These are phyloP conservation scores for Sarcophaga variegata DNA, from an alignment of 2,888 invertebrate genomes.

Conservation along the genomic window DNA sequence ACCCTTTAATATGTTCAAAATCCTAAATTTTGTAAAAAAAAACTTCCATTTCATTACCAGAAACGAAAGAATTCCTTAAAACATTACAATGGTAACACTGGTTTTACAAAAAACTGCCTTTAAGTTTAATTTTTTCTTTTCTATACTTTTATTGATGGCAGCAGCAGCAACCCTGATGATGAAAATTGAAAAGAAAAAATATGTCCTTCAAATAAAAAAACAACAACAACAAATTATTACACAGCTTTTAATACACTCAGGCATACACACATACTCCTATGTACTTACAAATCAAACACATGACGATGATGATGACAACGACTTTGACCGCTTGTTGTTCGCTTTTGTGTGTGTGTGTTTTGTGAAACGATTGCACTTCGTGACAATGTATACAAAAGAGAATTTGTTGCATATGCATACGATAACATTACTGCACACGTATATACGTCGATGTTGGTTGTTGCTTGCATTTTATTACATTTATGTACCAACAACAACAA, in stretches of 20 bases:
- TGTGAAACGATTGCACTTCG: conserved; percentile 58
- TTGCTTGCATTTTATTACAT: conserved; percentile 46
- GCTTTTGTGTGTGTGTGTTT: neutral
- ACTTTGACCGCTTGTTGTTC: conserved; percentile 67
- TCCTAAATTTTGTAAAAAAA: too few species aligned
- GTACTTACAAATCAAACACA: conserved; percentile 47
- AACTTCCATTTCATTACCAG: too few species aligned
- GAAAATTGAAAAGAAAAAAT: conserved; percentile 21
- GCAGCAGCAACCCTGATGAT: too few species aligned
- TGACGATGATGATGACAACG: conserved; percentile 29
- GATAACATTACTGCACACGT: neutral
- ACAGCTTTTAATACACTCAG: neutral
- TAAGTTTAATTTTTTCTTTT: too few species aligned
- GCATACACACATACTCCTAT: too few species aligned
- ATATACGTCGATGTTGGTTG: conserved; percentile 11
- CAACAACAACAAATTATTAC: neutral
- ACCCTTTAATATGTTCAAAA: too few species aligned
- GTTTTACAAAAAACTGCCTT: too few species aligned
- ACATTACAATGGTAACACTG: too few species aligned
- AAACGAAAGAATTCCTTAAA: too few species aligned
- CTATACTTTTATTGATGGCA: too few species aligned
- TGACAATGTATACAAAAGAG: conserved; percentile 35
- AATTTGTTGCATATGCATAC: neutral
- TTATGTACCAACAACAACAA: conserved; percentile 34
- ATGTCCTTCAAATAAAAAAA: conserved; percentile 63